Conservation (phyloP, 2,888 invertebrate species). For the Drosophila helvetica region DNA sequence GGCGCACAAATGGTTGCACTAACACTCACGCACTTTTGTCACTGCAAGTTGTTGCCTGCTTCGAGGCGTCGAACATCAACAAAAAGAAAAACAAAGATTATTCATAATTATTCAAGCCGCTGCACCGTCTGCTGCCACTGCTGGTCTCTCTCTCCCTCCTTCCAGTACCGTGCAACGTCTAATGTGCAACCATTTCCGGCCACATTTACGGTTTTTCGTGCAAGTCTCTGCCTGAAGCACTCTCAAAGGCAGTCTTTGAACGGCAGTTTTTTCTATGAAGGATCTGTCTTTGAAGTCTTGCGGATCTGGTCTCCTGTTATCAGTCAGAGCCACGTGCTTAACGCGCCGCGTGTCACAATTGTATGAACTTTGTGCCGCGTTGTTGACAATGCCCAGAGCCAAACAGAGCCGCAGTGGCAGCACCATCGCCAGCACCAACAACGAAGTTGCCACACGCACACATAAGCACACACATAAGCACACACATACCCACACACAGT, state of each 20-base stretch:
- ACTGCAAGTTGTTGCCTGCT: slow-evolving; percentile 21
- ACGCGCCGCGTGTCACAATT: slow-evolving; percentile 78
- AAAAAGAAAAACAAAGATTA: neutral
- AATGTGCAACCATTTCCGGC: neutral
- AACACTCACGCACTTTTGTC: neutral
- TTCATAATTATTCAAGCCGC: neutral
- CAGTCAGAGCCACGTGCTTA: slow-evolving; percentile 77
- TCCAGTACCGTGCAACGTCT: neutral
- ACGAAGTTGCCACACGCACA: slow-evolving; percentile 56
- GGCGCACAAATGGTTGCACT: neutral
- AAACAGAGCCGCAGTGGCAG: slow-evolving; percentile 36
- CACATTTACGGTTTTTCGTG: neutral
- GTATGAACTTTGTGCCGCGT: slow-evolving; percentile 69
- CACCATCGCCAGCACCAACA: slow-evolving; percentile 41
- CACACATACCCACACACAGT: slow-evolving; percentile 23
- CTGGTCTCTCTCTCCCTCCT: neutral
- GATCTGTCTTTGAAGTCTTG: neutral
- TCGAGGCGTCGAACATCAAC: slow-evolving; percentile 17
- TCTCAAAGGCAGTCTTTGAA: neutral
- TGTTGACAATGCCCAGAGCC: slow-evolving; percentile 69
- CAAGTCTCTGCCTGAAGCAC: neutral
- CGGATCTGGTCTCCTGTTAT: slow-evolving; percentile 53
- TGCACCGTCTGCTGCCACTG: neutral
- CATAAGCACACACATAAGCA: slow-evolving; percentile 13
- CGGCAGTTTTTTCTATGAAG: too few species aligned